phyloP scores from a whole-genome alignment of 1,140 invertebrate species.

The Hydropsyche tenuis region DNA sequence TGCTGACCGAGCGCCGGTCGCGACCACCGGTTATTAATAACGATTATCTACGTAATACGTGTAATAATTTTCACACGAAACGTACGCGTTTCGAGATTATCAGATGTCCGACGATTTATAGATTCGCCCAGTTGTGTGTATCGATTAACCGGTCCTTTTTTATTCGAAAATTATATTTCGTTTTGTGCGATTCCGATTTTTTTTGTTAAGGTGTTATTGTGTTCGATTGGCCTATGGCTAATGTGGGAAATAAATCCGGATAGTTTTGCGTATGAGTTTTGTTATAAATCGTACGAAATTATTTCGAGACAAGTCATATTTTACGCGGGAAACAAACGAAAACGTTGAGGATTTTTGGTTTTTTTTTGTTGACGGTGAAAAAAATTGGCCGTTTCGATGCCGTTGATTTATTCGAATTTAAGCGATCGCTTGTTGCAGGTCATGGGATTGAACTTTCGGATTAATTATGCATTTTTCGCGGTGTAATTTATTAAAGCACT shows the following conservation, averaged over 20 bases:
- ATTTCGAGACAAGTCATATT: constrained; percentile 8
- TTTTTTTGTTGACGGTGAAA: no score
- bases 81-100: background rate
- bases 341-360: background rate
- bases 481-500: no score
- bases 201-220: background rate
- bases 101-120: constrained; percentile 8
- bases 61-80: constrained; percentile 29
- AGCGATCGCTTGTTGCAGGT: background rate
- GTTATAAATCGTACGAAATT: constrained; percentile 23
- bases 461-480: no score
- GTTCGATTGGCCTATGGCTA: background rate
- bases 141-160: constrained; percentile 19
- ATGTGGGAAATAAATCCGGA: constrained; percentile 8
- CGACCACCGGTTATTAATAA: constrained; percentile 17
- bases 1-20: background rate
- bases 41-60: constrained; percentile 19
- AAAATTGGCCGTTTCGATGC: background rate
- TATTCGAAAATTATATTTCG: no score
- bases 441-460: no score
- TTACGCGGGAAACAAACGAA: background rate
- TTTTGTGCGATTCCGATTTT: no score
- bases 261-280: background rate
- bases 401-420: constrained; percentile 5
- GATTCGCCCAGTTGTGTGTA: background rate